Base-by-base conservation (phyloP, 2,113 vertebrate species). In the Maccullochella peelii region DNA sequence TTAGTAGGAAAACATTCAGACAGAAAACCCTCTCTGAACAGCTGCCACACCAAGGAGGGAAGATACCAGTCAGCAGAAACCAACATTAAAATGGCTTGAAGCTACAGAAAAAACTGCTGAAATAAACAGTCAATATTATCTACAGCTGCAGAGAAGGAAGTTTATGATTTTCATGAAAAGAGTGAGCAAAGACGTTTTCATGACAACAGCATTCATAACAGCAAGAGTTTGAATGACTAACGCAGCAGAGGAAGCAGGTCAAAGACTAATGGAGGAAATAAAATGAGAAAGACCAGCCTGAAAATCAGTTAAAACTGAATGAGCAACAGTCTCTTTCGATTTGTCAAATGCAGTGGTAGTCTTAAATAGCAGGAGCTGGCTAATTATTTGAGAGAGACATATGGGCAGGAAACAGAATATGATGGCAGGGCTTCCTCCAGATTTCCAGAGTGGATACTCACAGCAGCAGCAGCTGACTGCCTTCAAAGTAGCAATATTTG, bases 41-140 rank as follows among this genome's bases (percentile, higher is more conserved):
- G 80, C 73, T 74, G 77, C 69, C 36, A 2, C 38, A 42, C 52
- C 4, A 23, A 30, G 30, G 20, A 8, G 62, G 52, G 73, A 44
- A 77, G 77, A 70, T 54, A 71, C 75, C 71, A 65, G 65, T 92
- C 85, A 86, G 88, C 67, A 33, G 74, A 85, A 86, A 86, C 42
- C 63, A 80, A 52, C 66, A 79, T 40, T 15, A 49, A 77, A 87
- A 84, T 4, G 7, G 68, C 89, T 83, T 77, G 71, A 72, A 79
- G 85, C 72, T 20, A 79, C 71, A 79, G 75, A 42, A 25, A 75
- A 79, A 76, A 55, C 42, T 65, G 84, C 86, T 87, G 86, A 87
- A 77, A 87, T 84, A 82, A 68, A 88, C 83, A 84, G 63, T 66
- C 38, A 68, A 63, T 65, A 59, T 57, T 78, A 84, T 87, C 71